phyloP scores from a whole-genome alignment of 2,888 invertebrate species.

The Caenorhabditis sp. region DNA sequence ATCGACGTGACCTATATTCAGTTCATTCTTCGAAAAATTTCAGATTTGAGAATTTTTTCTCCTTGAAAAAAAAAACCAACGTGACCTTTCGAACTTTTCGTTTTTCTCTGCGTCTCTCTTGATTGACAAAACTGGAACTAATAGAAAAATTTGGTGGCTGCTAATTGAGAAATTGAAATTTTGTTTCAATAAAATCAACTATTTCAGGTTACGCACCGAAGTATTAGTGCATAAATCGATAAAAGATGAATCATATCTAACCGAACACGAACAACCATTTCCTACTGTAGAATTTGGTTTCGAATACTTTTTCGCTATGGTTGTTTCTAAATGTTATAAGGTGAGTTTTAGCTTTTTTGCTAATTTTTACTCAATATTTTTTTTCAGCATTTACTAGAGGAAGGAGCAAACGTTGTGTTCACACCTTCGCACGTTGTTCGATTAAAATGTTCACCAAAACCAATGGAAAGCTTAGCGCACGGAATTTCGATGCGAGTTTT shows the following conservation, averaged over 20 bases:
- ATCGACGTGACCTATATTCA: no score
- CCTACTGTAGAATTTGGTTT: slow-evolving; percentile 70
- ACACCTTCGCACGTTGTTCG: slow-evolving; percentile 56
- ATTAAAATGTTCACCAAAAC: slow-evolving; percentile 62
- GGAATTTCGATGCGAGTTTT: slow-evolving; percentile 53
- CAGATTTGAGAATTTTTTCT: no score
- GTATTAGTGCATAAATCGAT: slow-evolving; percentile 54
- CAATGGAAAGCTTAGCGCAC: slow-evolving; percentile 65
- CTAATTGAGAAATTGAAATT: no score
- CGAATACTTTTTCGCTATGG: slow-evolving; percentile 70
- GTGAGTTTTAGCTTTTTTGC: slow-evolving; percentile 32
- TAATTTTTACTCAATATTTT: not conserved
- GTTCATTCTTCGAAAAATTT: no score
- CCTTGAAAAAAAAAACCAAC: no score
- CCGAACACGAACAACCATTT: slow-evolving; percentile 56
- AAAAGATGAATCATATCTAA: slow-evolving; percentile 36
- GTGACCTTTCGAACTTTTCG: no score
- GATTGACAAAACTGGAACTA: no score
- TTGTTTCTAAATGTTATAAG: slow-evolving; percentile 69
- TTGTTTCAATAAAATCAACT: not conserved
- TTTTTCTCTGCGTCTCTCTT: no score
- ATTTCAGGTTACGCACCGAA: slow-evolving; percentile 44
- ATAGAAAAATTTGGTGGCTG: no score
- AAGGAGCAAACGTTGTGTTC: slow-evolving; percentile 65
- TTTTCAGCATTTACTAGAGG: slow-evolving; percentile 66